Percentiles rank a stretch among this genome's conserved stretches.
Evolutionary conservation across 2,797 vertebrate genomes (phyloP).

Genomic region (Hypotaenidia philippensis): DNA sequence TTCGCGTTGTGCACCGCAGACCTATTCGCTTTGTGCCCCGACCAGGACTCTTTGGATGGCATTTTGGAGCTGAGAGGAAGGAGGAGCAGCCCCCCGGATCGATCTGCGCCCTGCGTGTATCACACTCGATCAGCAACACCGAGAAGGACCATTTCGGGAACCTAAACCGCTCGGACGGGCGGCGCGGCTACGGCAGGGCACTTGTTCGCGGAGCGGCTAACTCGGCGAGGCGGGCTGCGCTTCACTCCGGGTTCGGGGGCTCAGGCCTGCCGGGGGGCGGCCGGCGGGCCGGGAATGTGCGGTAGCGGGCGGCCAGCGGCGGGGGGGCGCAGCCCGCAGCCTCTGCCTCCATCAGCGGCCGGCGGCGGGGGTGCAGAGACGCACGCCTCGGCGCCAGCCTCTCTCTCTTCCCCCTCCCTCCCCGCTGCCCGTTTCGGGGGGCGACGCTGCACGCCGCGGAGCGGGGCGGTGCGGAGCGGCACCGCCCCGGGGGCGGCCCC

Average conservation of each 20-base stretch:
- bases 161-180: constrained; percentile 57
- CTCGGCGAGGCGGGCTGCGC: not conserved
- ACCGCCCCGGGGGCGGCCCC: not conserved
- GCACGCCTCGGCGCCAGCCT: not conserved
- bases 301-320: not conserved
- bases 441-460: not conserved
- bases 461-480: not conserved
- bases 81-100: constrained; percentile 21
- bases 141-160: constrained; percentile 58
- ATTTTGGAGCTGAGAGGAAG: constrained; percentile 78
- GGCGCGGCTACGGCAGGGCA: constrained; percentile 45
- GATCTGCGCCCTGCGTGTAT: constrained; percentile 35
- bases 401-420: not conserved
- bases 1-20: constrained; percentile 88
- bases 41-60: constrained; percentile 92
- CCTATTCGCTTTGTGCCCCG: constrained; percentile 85
- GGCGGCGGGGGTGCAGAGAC: not conserved
- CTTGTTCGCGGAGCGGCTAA: not conserved
- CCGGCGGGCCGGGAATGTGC: not conserved
- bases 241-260: not conserved
- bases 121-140: constrained; percentile 24
- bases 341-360: constrained; percentile 13
- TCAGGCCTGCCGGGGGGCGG: not conserved
- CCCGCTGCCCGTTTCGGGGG: not conserved
- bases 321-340: not conserved